A percentile compares a stretch with the other conserved stretches of the same genome.
These are phyloP conservation scores for Adrianichthys oophorus DNA, from an alignment of 2,797 vertebrate genomes.

Conservation along the genomic window DNA sequence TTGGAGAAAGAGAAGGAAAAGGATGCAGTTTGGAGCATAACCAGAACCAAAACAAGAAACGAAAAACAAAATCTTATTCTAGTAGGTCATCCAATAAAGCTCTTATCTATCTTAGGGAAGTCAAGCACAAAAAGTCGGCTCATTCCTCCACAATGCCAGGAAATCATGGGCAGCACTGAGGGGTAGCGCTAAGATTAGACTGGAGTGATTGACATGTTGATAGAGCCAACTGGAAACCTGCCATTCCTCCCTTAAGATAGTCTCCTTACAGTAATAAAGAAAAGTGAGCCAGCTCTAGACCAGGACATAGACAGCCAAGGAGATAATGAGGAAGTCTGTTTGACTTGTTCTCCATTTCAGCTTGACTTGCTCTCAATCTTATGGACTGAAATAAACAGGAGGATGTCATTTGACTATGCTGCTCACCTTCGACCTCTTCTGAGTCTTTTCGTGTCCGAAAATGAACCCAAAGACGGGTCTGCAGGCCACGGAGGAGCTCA, in stretches of 20 bases:
- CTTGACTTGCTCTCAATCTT: conserved; percentile 30
- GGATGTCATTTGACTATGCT: conserved; percentile 14
- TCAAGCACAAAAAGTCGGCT: conserved; percentile 61
- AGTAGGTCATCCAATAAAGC: conserved; percentile 64
- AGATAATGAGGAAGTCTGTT: conserved; percentile 67
- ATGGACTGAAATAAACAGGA: conserved; percentile 33
- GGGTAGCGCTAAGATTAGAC: conserved; percentile 74
- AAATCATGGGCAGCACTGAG: conserved; percentile 71
- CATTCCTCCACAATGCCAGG: conserved; percentile 56
- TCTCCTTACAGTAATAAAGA: conserved; percentile 73
- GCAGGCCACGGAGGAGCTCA: conserved; percentile 13
- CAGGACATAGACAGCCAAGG: conserved; percentile 58
- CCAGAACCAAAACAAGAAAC: conserved; percentile 30
- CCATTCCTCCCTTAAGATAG: conserved; percentile 70
- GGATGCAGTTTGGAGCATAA: conserved; percentile 6
- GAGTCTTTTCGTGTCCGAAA: conserved; percentile 5
- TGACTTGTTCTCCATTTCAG: conserved; percentile 50
- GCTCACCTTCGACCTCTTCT: conserved; percentile 36
- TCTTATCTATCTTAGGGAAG: conserved; percentile 65
- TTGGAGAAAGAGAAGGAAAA: conserved; percentile 8
- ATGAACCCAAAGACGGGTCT: conserved; percentile 11
- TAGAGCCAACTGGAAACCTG: conserved; percentile 73
- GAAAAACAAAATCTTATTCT: conserved; percentile 66
- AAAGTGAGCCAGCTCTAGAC: conserved; percentile 51
- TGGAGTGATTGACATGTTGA: conserved; percentile 69